These are phyloP conservation scores for Acheta domesticus DNA, from an alignment of 2,888 invertebrate species.

Conservation along the genomic window DNA sequence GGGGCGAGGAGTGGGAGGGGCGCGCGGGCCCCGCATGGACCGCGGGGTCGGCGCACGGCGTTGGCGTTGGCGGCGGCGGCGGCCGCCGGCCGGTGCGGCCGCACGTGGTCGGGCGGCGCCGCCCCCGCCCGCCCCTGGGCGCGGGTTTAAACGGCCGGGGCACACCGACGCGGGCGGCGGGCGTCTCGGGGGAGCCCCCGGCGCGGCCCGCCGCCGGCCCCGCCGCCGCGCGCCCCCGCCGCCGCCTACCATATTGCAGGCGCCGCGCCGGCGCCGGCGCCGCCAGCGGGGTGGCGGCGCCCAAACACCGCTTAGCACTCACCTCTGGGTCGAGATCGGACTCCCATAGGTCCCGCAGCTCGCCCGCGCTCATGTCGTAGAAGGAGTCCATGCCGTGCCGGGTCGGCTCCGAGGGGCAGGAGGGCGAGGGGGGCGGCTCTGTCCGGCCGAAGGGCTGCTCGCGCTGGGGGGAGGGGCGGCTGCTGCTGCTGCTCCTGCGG, in stretches of 20 bases:
- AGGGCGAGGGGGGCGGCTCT: not conserved
- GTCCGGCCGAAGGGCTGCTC: not conserved
- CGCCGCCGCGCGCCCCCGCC: not conserved
- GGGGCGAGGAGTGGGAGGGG: not conserved
- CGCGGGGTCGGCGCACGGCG: not conserved
- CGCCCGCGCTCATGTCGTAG: constrained; percentile 70
- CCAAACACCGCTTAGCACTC: not conserved
- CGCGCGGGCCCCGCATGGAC: not conserved
- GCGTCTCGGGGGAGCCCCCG: not conserved
- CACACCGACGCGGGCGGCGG: not conserved
- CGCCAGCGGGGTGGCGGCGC: too few species aligned
- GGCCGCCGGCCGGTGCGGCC: not conserved
- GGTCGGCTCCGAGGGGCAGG: constrained; percentile 20
- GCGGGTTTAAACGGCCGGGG: not conserved
- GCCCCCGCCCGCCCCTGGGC: not conserved
- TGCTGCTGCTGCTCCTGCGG: not conserved
- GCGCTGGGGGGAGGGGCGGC: not conserved
- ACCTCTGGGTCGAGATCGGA: constrained; percentile 75
- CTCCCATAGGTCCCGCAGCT: constrained; percentile 77
- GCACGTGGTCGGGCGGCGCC: not conserved
- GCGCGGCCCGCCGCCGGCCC: not conserved
- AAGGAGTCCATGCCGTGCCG: constrained; percentile 45
- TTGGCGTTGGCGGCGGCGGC: too few species aligned
- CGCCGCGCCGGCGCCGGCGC: too few species aligned
- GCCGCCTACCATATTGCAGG: not conserved